Base-by-base conservation (phyloP, 2,113 vertebrate genomes). In the Otolemur garnettii region DNA sequence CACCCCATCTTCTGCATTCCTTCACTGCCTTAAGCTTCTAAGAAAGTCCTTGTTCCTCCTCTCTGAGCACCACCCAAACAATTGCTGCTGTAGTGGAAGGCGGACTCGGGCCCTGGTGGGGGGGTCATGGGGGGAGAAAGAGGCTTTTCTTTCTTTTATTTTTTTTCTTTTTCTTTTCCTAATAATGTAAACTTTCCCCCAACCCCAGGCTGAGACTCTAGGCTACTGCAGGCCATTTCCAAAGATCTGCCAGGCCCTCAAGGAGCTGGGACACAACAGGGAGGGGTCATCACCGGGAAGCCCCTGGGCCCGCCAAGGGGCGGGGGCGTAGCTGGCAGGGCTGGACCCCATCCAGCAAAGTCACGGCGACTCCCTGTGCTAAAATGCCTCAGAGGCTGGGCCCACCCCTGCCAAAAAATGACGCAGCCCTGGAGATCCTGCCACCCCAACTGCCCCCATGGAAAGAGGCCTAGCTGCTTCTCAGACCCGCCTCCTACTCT, bases 31-130 rank as follows among this genome's bases (percentile, higher is more conserved):
- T 95, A 2, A 64, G 96, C 53, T 62, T 87, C 96, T 82, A 84
- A 98, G 98, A 98, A 98, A 98, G 98, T 98, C 96, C 96, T 97
- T 94, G 98, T 98, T 98, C 98, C 98, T 98, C 92, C 1, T 75
- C 69, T 94, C 92, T 95, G 72, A 97, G 98, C 97, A 87, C 0
- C 3, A 87, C 97, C 77, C 95, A 89, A 97, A 94, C 92, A 94
- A 97, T 96, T 68, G 83, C 93, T 89, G 87, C 97, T 96, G 95
- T 85, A 94, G 93, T 55, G 84, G 57, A 93, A 94, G 24, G 60
- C 4, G 57, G 66, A 28, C 64, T 21, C 7, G 0, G 14, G 19
- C n/a, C 60, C 62, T 28, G 62, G 24, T 24, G 11, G 0, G 2
- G 1, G 0, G 4, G 38, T 4, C 38, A 4, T 38, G 38, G 38